Evolutionary conservation across 2,113 vertebrate genomes (phyloP).

Genomic region (Canis aureus): DNA sequence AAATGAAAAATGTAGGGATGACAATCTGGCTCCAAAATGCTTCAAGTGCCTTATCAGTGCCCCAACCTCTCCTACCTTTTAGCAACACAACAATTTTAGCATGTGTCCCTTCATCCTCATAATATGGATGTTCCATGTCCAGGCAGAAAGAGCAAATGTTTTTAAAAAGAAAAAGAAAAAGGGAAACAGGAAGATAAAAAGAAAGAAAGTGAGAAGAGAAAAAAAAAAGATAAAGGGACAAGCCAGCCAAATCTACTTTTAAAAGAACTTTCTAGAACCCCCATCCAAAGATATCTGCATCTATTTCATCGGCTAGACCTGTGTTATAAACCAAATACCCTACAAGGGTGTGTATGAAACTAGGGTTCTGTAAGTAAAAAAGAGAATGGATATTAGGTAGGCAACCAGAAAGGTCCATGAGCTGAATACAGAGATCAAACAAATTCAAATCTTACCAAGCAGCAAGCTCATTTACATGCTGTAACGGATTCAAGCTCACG

Average conservation of each 20-base stretch:
- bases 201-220: fast-evolving
- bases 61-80: background rate
- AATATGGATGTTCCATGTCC: background rate
- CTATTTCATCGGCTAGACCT: background rate
- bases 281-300: background rate
- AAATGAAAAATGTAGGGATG: background rate
- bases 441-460: background rate
- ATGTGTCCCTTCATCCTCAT: background rate
- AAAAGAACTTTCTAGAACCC: background rate
- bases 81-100: background rate
- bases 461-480: background rate
- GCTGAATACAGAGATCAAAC: background rate
- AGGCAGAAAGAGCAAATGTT: background rate
- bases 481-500: background rate
- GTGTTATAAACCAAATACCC: background rate
- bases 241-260: background rate
- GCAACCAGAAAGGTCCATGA: background rate
- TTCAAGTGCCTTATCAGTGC: background rate
- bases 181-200: background rate
- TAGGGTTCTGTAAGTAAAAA: background rate
- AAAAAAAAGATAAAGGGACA: background rate
- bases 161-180: background rate
- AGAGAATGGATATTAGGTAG: background rate
- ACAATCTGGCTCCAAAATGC: background rate
- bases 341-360: background rate